Base-by-base conservation (phyloP, 1,140 invertebrate species). In the Ridgeia piscesae region DNA sequence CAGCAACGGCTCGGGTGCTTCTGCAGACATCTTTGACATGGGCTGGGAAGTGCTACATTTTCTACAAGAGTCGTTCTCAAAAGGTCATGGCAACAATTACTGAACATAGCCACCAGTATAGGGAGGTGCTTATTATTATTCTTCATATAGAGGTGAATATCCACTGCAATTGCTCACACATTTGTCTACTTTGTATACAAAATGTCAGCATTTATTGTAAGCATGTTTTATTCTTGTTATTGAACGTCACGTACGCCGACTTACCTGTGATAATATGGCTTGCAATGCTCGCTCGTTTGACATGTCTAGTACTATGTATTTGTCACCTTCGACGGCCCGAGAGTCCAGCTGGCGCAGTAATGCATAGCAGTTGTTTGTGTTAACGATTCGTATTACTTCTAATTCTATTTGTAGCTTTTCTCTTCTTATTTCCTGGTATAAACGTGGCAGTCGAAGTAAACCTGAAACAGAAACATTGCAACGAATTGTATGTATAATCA, bases 251-350 rank as follows among this genome's bases (percentile, higher is more conserved):
- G 58, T 77, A 27, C 17, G 27, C 14, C 2, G 14, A 31, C 90
- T 58, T n/a, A 95, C 94, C 94, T 95, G 94, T 89, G 94, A 93
- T 88, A 95, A 91, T 14, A 94, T 94, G 1, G 92, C 35, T 77
- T 94, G 93, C 58, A 94, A 94, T 34, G 94, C 94, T 17, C 92
- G 91, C n/a, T 91, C 92, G 1, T 94, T 94, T 0, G 94, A 94
- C 2, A 95, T 92, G 88, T 95, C 95, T 50, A 95, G 92, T 6
- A 95, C 93, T 21, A 95, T 95, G 92, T 93, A 93, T 89, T 93
- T 92, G 48, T 92, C 92, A 27, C 50, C 92, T 6, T 90, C 88
- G 31, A 34, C 33, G n/a, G 35, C 42, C 42, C 88, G 34, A n/a
- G 34, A 88, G 58, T 93, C 93, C 35, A 93, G 91, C 33, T 93